Base-by-base conservation (phyloP, 2,797 vertebrate genomes). In the Crypturellus tataupa region DNA sequence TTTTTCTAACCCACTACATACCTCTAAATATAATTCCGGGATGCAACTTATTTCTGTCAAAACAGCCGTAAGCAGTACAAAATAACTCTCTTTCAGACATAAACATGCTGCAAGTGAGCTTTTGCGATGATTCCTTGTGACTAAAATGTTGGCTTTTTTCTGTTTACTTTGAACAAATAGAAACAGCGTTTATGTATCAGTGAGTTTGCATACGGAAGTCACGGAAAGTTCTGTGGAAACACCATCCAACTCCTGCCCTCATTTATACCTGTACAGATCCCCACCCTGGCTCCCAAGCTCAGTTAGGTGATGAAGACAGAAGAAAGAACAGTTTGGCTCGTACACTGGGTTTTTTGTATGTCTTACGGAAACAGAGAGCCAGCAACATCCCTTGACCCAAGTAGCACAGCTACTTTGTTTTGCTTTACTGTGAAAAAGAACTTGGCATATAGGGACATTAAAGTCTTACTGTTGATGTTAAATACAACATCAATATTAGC, bases 21-120 rank as follows among this genome's bases (percentile, higher is more conserved):
- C 18, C 49, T 80, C 53, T 73, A 93, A 91, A 91, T 69, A 88
- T 37, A 92, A 89, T 79, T 69, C 69, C 85, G 59, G 27, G 65
- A 51, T 46, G 42, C 53, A 88, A 69, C 39, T 81, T 81, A 42
- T 37, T 93, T 87, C 72, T 87, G 56, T 29, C 40, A 64, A 72
- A 85, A 72, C 42, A 63, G 58, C 91, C 35, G 13, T 12, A 79
- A 44, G 73, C 27, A 82, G 85, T 95, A 92, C 67, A 91, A 86
- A 58, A 37, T 42, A 77, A 58, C 78, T 47, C 73, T 63, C 19
- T 80, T 76, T 72, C 21, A 53, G 72, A 42, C 1, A 15, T 9
- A 91, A 89, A 87, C 1, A 33, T 13, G 1, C 49, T 73, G 39
- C 73, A 85, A 90, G 80, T 49, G 71, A 85, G 35, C 20, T 73